Evolutionary conservation across 2,113 vertebrate genomes (phyloP).

Genomic region (Paramisgurnus dabryanus): DNA sequence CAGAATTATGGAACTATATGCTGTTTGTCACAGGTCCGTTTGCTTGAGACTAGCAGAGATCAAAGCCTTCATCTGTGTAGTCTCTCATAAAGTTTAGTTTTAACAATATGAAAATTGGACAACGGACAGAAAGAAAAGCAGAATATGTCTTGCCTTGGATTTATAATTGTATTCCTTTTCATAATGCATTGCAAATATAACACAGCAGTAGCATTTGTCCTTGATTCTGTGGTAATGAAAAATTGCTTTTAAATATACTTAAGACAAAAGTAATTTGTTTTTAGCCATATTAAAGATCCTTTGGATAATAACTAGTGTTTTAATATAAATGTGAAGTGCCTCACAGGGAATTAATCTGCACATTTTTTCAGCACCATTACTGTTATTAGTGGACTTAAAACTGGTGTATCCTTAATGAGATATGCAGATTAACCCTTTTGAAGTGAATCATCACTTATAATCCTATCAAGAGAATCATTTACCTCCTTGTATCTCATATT

Average conservation of each 20-base stretch:
- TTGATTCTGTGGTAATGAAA: not conserved
- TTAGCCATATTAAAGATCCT: slow-evolving; percentile 8
- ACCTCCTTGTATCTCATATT: slow-evolving; percentile 32
- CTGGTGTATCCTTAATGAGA: slow-evolving; percentile 46
- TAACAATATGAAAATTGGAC: slow-evolving; percentile 9
- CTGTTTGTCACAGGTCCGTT: too few relatives aligned
- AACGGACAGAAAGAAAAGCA: not conserved
- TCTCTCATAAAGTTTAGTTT: not conserved
- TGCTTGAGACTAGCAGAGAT: not conserved
- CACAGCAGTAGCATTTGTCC: slow-evolving; percentile 4
- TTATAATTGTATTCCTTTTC: not conserved
- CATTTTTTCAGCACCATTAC: slow-evolving; percentile 31
- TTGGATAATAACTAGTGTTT: slow-evolving; percentile 12
- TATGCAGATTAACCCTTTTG: slow-evolving; percentile 52
- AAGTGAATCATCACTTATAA: slow-evolving; percentile 43
- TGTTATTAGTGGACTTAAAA: slow-evolving; percentile 49
- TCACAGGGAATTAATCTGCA: slow-evolving; percentile 32
- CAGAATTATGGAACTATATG: too few relatives aligned
- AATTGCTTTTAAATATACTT: not conserved
- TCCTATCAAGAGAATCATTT: slow-evolving; percentile 41
- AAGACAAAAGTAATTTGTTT: not conserved
- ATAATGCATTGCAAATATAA: slow-evolving; percentile 13
- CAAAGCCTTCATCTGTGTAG: not conserved
- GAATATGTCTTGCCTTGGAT: not conserved
- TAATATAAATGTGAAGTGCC: slow-evolving; percentile 4